These are phyloP conservation scores for Anthonomus grandis DNA, from an alignment of 1,140 invertebrate genomes.

Conservation along the genomic window DNA sequence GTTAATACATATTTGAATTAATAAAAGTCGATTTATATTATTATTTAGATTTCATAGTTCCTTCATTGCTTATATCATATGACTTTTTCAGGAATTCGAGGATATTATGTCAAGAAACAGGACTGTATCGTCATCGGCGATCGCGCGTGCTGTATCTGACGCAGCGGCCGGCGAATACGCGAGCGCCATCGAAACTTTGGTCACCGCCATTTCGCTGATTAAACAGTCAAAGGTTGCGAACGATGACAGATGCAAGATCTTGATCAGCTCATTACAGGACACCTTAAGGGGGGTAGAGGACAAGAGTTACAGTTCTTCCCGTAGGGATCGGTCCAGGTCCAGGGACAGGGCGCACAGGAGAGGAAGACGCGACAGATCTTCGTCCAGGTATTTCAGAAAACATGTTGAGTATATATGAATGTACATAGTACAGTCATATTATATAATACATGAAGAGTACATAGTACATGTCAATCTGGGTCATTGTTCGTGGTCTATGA, in stretches of 20 bases:
- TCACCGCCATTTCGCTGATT: constrained; percentile 97
- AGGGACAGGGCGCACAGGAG: constrained; percentile 71
- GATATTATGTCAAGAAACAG: constrained; percentile 97
- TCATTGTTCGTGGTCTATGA: no score
- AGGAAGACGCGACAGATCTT: constrained; percentile 71
- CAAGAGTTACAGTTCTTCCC: constrained; percentile 82
- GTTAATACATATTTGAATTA: no score
- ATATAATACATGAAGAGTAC: no score
- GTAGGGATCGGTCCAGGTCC: constrained; percentile 62
- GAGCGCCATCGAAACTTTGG: constrained; percentile 96
- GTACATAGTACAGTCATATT: no score
- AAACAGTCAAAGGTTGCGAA: constrained; percentile 97
- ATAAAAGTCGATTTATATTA: no score
- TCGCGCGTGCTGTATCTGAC: constrained; percentile 94
- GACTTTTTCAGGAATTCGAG: constrained; percentile 84
- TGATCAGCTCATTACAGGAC: constrained; percentile 95
- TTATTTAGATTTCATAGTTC: no score
- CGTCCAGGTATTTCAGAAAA: constrained; percentile 58
- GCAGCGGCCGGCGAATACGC: constrained; percentile 95
- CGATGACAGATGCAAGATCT: constrained; percentile 97
- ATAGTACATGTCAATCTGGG: no score
- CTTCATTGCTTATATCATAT: no score
- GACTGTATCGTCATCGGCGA: constrained; percentile 95
- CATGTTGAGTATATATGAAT: no score
- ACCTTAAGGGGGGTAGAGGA: constrained; percentile 96